Evolutionary conservation across 2,888 invertebrate species (phyloP), one percentile per base, ranked within the genome.

Genomic region (Lasius fuliginosus): DNA sequence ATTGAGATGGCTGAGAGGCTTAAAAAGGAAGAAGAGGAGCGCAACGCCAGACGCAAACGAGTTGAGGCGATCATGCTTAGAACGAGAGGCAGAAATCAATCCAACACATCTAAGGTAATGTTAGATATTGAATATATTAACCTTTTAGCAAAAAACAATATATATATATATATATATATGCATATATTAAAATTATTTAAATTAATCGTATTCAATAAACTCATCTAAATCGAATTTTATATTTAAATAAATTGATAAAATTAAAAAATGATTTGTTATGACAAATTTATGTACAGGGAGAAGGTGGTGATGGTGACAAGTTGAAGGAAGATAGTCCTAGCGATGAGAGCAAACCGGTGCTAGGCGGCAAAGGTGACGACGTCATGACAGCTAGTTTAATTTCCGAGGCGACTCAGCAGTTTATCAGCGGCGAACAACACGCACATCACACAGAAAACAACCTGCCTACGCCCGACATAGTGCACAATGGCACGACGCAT

Each of bases 31-130:
- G 99, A 99, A 95, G 97, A 97, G 93, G 99, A 99, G 94, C 96
- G 99, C 83, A 97, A 98, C 92, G 98, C 97, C 84, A 96, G 99
- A 92, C 97, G 98, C 92, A 98, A 98, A 95, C 96, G 98, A 83
- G 98, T 99, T 36, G 98, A 98, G 95, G 98, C 98, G 82, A 99
- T 99, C 92, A 99, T 99, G 99, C 96, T 97, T 77, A 96, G 99
- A 92, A 99, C 98, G n/a, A 96, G 98, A 89, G 96, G 96, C 85
- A 95, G 95, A 92, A 95, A 95, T 87, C 95, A 95, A 86, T 92
- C 94, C 42, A 95, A 94, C 84, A 95, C 95, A 71, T 95, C 95
- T 30, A 96, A 95, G 95, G 96, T 95, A 85, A 18, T 60, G 8
- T 27, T 42, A 23, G 18, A 56, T 9, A 3, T 36, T n/a, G 40